phyloP scores from a whole-genome alignment of 2,113 vertebrate species.

The human (Homo sapiens) region GRCh38 chr2:33325501-33326000 shows the following conservation, averaged over 20 bases:
- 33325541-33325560: slow-evolving; percentile 23
- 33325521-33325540: not conserved
- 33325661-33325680: not conserved
- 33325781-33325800: not conserved
- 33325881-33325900: not conserved
- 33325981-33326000: not conserved
- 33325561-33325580: not conserved
- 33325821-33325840: not conserved
- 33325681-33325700: not conserved
- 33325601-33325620: not conserved
- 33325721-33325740: not conserved
- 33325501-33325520: slow-evolving; percentile 3
- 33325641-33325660: not conserved
- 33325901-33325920: slow-evolving; percentile 8
- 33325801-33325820: not conserved
- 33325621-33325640: not conserved
- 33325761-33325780: not conserved
- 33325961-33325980: not conserved
- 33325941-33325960: not conserved
- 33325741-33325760: not conserved
- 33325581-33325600: not conserved
- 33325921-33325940: not conserved
- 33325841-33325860: not conserved
- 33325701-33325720: not conserved
- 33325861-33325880: not conserved